A percentile compares a stretch with the other conserved stretches of the same genome.
Conservation (phyloP, 2,797 vertebrate genomes). For the Spea hammondii region DNA sequence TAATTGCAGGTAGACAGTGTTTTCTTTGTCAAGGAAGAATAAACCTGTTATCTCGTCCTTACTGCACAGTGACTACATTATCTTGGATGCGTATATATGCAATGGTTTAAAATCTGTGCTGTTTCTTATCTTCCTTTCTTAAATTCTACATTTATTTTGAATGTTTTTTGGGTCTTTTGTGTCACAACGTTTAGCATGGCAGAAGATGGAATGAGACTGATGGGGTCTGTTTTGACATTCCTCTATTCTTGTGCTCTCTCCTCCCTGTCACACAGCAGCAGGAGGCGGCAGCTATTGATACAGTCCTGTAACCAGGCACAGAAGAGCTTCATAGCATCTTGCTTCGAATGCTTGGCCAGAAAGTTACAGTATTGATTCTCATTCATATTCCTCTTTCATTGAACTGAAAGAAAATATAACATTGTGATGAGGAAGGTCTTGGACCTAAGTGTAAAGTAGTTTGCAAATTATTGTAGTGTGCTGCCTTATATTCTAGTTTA, state of each 20-base stretch:
- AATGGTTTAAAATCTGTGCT: background rate
- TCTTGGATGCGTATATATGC: background rate
- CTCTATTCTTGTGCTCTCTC: conserved; percentile 20
- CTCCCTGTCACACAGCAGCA: conserved; percentile 26
- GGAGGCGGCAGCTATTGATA: conserved; percentile 32
- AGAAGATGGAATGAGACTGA: background rate
- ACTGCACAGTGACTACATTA: background rate
- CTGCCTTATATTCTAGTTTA: too few species aligned
- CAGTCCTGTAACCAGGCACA: conserved; percentile 21
- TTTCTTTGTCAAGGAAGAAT: background rate
- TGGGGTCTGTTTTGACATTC: conserved; percentile 22
- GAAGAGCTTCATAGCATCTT: background rate
- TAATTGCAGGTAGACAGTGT: background rate
- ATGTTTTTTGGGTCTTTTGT: background rate
- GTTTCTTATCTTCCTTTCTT: background rate
- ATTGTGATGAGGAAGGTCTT: too few species aligned
- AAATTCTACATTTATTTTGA: background rate
- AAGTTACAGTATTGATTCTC: too few species aligned
- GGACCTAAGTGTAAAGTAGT: too few species aligned
- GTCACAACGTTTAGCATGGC: background rate
- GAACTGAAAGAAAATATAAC: too few species aligned
- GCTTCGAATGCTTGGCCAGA: too few species aligned
- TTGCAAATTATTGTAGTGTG: too few species aligned
- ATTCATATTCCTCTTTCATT: too few species aligned
- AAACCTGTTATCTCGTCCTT: background rate